A percentile compares a stretch with the other conserved stretches of the same genome.
Conservation (phyloP, 2,113 vertebrate genomes). For the Tylochromis polylepis region DNA sequence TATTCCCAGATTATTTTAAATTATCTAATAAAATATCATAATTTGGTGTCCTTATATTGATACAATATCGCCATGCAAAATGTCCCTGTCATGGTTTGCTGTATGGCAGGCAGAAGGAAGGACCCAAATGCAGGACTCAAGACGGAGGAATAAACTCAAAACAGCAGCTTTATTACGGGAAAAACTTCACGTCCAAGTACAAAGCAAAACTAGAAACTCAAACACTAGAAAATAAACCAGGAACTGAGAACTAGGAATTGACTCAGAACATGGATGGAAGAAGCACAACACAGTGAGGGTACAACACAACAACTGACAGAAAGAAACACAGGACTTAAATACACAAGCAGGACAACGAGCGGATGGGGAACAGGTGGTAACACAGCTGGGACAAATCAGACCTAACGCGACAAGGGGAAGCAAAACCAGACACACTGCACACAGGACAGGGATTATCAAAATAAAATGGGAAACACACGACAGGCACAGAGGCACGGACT, state of each 20-base stretch:
- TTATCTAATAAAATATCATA: not conserved
- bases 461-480: not conserved
- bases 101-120: not conserved
- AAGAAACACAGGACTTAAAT: not conserved
- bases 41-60: not conserved
- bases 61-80: not conserved
- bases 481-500: too few species aligned
- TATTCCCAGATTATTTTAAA: not conserved
- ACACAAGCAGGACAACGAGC: not conserved
- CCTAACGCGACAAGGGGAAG: not conserved
- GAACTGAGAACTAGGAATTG: not conserved
- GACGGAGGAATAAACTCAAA: not conserved
- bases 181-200: not conserved
- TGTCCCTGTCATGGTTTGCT: not conserved
- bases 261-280: not conserved
- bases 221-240: not conserved
- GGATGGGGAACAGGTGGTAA: not conserved
- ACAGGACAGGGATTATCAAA: not conserved
- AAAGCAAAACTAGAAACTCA: not conserved
- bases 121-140: not conserved
- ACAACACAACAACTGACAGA: fast-evolving
- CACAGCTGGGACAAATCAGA: not conserved
- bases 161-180: not conserved
- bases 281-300: not conserved
- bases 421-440: not conserved